These are phyloP conservation scores for Tringa solitaria DNA, from an alignment of 2,113 vertebrate species.

Conservation along the genomic window DNA sequence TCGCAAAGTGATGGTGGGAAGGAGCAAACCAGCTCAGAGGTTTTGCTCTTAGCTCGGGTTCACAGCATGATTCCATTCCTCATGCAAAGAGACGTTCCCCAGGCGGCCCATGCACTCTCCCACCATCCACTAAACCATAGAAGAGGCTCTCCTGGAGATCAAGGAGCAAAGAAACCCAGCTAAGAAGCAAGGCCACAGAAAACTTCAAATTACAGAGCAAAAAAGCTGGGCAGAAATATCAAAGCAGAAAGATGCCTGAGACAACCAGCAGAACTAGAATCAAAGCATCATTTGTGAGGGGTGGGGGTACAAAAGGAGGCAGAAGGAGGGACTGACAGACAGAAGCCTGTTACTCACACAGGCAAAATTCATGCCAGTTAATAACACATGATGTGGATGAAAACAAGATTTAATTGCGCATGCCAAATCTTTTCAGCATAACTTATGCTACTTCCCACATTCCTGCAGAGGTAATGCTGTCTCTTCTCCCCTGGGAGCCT, in stretches of 20 bases:
- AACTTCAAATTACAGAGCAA: neutral
- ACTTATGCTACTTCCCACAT: constrained; percentile 36
- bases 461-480: neutral
- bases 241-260: neutral
- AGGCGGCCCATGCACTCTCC: neutral
- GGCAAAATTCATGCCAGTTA: constrained; percentile 49
- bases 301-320: neutral
- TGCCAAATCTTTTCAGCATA: constrained; percentile 10
- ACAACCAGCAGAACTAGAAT: neutral
- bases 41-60: neutral
- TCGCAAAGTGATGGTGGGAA: neutral
- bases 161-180: neutral
- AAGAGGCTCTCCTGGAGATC: neutral
- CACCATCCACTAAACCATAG: neutral
- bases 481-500: neutral
- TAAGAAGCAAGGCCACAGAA: neutral
- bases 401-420: constrained; percentile 60
- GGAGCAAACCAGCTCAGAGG: neutral
- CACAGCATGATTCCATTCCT: neutral
- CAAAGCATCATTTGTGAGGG: neutral
- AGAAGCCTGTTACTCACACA: neutral
- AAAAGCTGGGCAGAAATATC: neutral
- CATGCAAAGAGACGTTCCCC: neutral
- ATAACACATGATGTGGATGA: constrained; percentile 51
- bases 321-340: neutral